These are phyloP conservation scores for Hypothenemus hampei DNA, from an alignment of 1,140 invertebrate genomes.

Conservation along the genomic window DNA sequence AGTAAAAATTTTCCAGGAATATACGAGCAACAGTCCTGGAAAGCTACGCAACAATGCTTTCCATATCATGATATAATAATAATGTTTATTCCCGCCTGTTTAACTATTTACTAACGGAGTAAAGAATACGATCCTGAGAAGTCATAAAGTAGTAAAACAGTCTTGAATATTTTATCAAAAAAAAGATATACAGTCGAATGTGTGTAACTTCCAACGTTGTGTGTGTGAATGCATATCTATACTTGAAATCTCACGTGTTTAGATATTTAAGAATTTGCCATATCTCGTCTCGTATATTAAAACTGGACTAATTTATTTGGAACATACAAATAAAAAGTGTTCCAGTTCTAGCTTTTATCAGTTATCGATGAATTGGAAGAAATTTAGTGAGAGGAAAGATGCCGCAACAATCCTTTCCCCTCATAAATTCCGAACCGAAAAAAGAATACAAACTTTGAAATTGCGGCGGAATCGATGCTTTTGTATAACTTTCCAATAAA, in stretches of 20 bases:
- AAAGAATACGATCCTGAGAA: neutral
- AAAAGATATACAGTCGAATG: too few species aligned
- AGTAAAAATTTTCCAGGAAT: neutral
- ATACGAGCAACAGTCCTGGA: neutral
- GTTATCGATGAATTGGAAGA: neutral
- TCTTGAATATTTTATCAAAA: conserved; percentile 6
- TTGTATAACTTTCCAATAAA: conserved; percentile 13
- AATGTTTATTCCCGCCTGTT: conserved; percentile 1
- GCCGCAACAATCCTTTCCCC: neutral
- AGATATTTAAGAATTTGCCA: too few species aligned
- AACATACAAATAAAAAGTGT: too few species aligned
- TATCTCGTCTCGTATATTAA: too few species aligned
- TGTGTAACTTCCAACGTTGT: too few species aligned
- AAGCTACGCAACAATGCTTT: neutral
- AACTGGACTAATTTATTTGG: too few species aligned
- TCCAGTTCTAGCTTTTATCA: too few species aligned
- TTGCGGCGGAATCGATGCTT: conserved; percentile 8
- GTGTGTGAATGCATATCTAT: too few species aligned
- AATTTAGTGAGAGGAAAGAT: neutral
- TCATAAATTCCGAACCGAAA: conserved; percentile 2
- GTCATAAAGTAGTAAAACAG: conserved; percentile 4
- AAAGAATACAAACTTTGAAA: conserved; percentile 8
- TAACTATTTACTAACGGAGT: conserved; percentile 1
- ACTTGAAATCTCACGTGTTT: too few species aligned
- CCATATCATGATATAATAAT: conserved; percentile 10